Evolutionary conservation across 2,797 vertebrate genomes (phyloP).

Genomic region (Lithobates sylvaticus): DNA sequence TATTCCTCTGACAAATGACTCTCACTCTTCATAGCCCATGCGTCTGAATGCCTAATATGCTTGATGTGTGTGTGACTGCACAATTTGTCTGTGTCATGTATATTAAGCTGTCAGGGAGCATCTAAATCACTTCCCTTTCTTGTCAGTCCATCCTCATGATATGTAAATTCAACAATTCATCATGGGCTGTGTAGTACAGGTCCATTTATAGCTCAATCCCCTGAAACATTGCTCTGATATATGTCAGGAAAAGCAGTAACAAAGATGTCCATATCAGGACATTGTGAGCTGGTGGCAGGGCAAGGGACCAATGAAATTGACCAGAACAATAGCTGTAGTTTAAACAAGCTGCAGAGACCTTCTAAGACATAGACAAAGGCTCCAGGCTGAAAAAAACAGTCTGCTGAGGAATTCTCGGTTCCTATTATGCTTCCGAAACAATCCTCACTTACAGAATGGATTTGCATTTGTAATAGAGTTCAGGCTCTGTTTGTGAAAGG

Average conservation of each 20-base stretch:
- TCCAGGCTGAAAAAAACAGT: conserved; percentile 73
- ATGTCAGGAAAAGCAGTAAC: conserved; percentile 89
- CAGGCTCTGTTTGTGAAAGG: conserved; percentile 88
- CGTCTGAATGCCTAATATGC: conserved; percentile 28
- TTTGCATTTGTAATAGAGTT: conserved; percentile 95
- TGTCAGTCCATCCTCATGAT: conserved; percentile 87
- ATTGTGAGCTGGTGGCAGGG: conserved; percentile 91
- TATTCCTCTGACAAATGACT: conserved; percentile 33
- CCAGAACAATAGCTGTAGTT: conserved; percentile 84
- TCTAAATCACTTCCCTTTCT: conserved; percentile 97
- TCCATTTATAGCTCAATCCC: conserved; percentile 85
- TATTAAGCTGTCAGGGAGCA: conserved; percentile 96
- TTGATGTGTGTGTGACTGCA: conserved; percentile 67
- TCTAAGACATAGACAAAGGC: conserved; percentile 84
- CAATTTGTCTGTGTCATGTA: conserved; percentile 80
- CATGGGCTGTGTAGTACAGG: conserved; percentile 83
- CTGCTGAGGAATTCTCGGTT: conserved; percentile 79
- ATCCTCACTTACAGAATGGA: conserved; percentile 89
- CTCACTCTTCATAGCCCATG: conserved; percentile 33
- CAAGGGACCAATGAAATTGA: conserved; percentile 86
- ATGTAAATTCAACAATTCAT: conserved; percentile 95
- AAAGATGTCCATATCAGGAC: conserved; percentile 91
- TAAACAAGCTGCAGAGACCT: conserved; percentile 88
- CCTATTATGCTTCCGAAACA: conserved; percentile 84
- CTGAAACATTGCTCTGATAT: conserved; percentile 86